A percentile compares a stretch with the other conserved stretches of the same genome.
Evolutionary conservation across 1,140 invertebrate genomes (phyloP).

Genomic region (Frieseomelitta varia): DNA sequence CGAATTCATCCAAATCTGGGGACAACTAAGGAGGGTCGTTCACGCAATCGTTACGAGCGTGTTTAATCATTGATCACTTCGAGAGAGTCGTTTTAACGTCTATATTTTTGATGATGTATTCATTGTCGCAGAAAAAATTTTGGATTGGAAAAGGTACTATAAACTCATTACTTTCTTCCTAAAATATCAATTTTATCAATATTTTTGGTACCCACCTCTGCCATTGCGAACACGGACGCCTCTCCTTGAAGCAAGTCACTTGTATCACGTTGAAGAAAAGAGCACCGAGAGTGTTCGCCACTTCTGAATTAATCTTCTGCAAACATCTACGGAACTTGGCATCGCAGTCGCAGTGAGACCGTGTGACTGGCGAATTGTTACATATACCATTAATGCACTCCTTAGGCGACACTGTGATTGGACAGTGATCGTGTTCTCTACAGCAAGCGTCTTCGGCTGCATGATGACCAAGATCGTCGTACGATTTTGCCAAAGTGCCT

Average conservation of each 20-base stretch:
- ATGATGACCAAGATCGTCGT: conserved; percentile 86
- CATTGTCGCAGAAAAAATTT: neutral
- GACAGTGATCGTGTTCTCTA: conserved; percentile 90
- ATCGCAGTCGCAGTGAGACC: conserved; percentile 89
- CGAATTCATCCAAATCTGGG: conserved; percentile 25
- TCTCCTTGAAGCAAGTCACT: conserved; percentile 86
- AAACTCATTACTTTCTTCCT: neutral
- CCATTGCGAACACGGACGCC: conserved; percentile 85
- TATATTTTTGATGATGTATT: neutral
- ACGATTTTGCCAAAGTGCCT: conserved; percentile 84
- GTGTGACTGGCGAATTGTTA: conserved; percentile 86
- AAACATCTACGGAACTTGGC: conserved; percentile 86
- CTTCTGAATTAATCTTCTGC: conserved; percentile 86
- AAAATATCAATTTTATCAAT: neutral
- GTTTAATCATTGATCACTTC: neutral
- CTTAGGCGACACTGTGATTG: conserved; percentile 83
- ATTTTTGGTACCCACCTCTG: conserved; percentile 82
- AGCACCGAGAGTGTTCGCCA: conserved; percentile 86
- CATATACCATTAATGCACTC: conserved; percentile 86
- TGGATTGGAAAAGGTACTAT: neutral
- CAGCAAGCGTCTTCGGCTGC: conserved; percentile 88
- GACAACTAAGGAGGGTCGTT: conserved; percentile 42
- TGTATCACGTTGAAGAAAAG: conserved; percentile 88
- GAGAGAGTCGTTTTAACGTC: neutral
- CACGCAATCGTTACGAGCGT: neutral